Evolutionary conservation across 2,888 invertebrate species (phyloP).

Genomic region (Cephus pygmeus): DNA sequence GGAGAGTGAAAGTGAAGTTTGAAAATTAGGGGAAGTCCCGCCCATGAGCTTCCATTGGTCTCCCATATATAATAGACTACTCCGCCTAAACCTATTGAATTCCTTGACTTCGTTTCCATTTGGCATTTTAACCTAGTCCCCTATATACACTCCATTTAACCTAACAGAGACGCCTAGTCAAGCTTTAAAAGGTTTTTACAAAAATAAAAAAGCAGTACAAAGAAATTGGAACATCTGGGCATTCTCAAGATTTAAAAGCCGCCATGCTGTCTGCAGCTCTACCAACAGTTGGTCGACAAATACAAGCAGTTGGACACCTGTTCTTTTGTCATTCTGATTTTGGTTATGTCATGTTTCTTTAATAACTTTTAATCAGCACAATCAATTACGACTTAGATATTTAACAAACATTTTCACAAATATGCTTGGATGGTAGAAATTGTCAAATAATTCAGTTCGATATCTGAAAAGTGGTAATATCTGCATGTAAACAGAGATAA

Average conservation of each 20-base stretch:
- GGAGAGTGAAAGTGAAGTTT: neutral
- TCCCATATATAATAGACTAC: neutral
- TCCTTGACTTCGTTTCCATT: neutral
- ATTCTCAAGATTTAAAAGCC: neutral
- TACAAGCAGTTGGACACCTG: neutral
- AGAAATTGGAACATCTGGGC: neutral
- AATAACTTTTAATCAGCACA: neutral
- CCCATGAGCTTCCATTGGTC: neutral
- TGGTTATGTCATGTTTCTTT: neutral
- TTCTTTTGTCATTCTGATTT: neutral
- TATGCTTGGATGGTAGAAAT: too few species aligned
- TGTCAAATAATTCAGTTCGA: neutral
- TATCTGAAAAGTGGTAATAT: neutral
- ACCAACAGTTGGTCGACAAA: neutral
- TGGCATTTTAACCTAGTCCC: neutral
- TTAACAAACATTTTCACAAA: neutral
- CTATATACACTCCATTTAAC: neutral
- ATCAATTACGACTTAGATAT: neutral
- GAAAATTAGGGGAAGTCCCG: neutral
- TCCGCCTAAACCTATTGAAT: neutral
- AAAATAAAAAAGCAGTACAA: neutral
- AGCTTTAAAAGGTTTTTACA: neutral
- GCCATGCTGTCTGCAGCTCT: neutral
- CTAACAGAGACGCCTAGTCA: neutral
- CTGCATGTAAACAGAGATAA: neutral